Percentiles rank a stretch among this genome's conserved stretches.
These are phyloP conservation scores for Crotalus tigris DNA, from an alignment of 2,113 vertebrate genomes.

Conservation along the genomic window DNA sequence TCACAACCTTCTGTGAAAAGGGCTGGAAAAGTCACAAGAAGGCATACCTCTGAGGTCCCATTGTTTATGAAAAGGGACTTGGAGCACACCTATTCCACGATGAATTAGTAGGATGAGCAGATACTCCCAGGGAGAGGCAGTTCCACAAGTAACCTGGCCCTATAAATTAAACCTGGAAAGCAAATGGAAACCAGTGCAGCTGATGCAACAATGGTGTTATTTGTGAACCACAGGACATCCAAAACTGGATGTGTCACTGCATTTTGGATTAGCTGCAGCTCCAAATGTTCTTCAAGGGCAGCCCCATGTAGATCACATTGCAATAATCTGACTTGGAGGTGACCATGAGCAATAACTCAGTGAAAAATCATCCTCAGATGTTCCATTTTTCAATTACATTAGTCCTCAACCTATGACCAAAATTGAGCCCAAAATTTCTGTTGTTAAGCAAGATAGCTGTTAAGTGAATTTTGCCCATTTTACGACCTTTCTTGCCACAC, in stretches of 20 bases:
- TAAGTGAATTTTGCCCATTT: too few relatives aligned
- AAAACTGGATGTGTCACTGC: background rate
- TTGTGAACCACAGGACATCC: background rate
- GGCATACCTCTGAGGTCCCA: background rate
- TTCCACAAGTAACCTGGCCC: background rate
- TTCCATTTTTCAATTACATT: background rate
- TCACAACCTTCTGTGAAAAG: background rate
- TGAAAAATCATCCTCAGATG: background rate
- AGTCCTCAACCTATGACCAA: background rate
- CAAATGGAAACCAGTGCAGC: too few relatives aligned
- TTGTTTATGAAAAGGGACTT: background rate
- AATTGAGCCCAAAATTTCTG: background rate
- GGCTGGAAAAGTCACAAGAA: background rate
- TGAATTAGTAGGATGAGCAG: background rate
- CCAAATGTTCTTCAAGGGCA: background rate
- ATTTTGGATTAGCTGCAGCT: background rate
- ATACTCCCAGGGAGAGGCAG: background rate
- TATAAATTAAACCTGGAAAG: background rate
- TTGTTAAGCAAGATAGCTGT: too few relatives aligned
- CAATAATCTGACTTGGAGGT: background rate
- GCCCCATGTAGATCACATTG: background rate
- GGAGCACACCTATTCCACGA: background rate
- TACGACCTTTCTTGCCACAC: too few relatives aligned
- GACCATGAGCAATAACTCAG: background rate
- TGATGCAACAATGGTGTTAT: background rate